Base-by-base conservation (phyloP, 2,113 vertebrate species). In the Clarias magur region DNA sequence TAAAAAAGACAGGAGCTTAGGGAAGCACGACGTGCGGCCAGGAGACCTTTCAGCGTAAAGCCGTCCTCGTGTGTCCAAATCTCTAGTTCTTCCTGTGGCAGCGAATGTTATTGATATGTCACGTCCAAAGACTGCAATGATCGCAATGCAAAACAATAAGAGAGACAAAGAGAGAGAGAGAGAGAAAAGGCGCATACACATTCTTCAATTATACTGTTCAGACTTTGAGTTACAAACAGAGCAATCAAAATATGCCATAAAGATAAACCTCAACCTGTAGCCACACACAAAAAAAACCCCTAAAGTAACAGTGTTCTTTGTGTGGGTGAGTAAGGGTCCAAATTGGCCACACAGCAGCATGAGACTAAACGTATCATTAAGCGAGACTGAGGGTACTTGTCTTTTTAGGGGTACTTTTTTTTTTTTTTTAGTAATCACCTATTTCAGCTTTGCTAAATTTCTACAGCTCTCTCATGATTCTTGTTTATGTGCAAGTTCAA, bases 51-150 rank as follows among this genome's bases (percentile, higher is more conserved):
- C 81, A 75, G 65, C 85, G 89, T 91, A 93, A 93, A 1, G 85
- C 80, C 34, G 93, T 91, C 87, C 80, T 88, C 86, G 94, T 93
- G 93, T 94, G 93, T 92, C 92, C 83, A 93, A 92, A 95, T 93
- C 94, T 91, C 88, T 88, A 90, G 85, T 91, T 92, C 91, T 94
- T 93, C 93, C 88, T 75, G 88, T 86, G 89, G 93, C 95, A 95
- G 96, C 93, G 93, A 95, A 94, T 94, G 91, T 92, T 93, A 93
- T 92, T 96, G 94, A 95, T 95, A 94, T 93, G 93, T 93, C 92
- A 91, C 90, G 92, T 93, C 95, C 89, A 89, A 94, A 93, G 91
- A 94, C 91, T 89, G 92, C 91, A 91, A 91, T 87, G 86, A 90
- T 88, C 91, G 89, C 89, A 48, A 86, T 11, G 76, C 86, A 80